Conservation (phyloP, 2,113 vertebrate genomes). For the Tonatia bakeri region DNA sequence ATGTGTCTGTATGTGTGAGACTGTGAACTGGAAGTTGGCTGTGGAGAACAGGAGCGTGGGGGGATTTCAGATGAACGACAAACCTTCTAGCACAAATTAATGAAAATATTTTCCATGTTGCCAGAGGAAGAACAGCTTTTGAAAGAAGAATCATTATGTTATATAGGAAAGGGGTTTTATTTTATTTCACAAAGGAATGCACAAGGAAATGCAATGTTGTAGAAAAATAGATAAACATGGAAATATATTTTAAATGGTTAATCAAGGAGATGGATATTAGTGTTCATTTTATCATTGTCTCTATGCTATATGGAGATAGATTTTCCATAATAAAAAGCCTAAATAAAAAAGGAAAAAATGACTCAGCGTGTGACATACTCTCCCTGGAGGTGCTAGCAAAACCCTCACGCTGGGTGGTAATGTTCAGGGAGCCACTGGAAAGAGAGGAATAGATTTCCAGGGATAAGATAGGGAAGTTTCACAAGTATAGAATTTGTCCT, state of each 20-base stretch:
- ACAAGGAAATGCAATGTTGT: not conserved
- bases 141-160: not conserved
- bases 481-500: not conserved
- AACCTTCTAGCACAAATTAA: not conserved
- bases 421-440: fast-evolving
- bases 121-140: not conserved
- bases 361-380: fast-evolving
- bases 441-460: fast-evolving
- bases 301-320: not conserved
- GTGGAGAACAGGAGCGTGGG: not conserved
- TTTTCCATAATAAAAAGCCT: not conserved
- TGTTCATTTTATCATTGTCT: not conserved
- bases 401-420: not conserved
- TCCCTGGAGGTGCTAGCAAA: not conserved
- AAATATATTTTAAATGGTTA: not conserved
- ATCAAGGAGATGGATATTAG: not conserved
- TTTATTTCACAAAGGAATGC: conserved; percentile 17
- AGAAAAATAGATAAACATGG: not conserved
- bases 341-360: not conserved
- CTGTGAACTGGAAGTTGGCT: not conserved
- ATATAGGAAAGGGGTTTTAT: not conserved
- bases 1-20: not conserved
- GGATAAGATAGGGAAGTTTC: not conserved
- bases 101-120: not conserved
- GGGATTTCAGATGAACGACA: not conserved